Evolutionary conservation across 2,113 vertebrate genomes (phyloP), one percentile per base, ranked within the genome.

Genomic region (Caloenas nicobarica): DNA sequence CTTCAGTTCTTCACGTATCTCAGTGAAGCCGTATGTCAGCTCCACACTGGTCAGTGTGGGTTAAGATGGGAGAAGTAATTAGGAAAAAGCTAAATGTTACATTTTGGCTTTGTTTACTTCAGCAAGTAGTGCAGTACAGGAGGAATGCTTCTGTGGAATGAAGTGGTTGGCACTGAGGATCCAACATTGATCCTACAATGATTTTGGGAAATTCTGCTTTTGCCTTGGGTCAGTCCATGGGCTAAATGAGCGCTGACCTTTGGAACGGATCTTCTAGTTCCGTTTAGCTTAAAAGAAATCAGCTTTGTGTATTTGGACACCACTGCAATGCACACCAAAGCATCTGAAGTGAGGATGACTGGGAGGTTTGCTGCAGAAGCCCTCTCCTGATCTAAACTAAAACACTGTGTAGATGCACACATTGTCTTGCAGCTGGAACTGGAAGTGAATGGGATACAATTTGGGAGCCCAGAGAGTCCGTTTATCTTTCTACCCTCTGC

Each of bases 401-500:
- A 50, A 8, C 2, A 0, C 19, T 36, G 7, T 58, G 11, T 71
- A 56, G 48, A 10, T 64, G 24, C 11, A 29, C 0, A 0, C 16
- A 0, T 53, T 42, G 12, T 42, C 46, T 86, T 0, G 0, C 40
- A 90, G 38, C 72, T 81, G 69, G 64, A 84, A 21, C 7, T 73
- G 7, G 25, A 73, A 65, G 34, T 12, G 48, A 18, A 46, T 36
- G 17, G 17, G 5, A 7, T 17, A 25, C 44, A 58, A 28, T 58
- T 33, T 79, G 13, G 14, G 31, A 68, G 4, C 31, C 16, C 26
- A 51, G 9, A 38, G 34, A 46, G 13, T 54, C 48, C 54, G 28
- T 29, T 91, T 81, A 14, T 68, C 21, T 28, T 88, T 86, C 33
- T 81, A 0, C 14, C 31, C 14, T 8, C 7, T 62, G 0, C 23